Evolutionary conservation across 1,140 invertebrate genomes (phyloP), one percentile per base, ranked within the genome.

Genomic region (Papilio glaucus): DNA sequence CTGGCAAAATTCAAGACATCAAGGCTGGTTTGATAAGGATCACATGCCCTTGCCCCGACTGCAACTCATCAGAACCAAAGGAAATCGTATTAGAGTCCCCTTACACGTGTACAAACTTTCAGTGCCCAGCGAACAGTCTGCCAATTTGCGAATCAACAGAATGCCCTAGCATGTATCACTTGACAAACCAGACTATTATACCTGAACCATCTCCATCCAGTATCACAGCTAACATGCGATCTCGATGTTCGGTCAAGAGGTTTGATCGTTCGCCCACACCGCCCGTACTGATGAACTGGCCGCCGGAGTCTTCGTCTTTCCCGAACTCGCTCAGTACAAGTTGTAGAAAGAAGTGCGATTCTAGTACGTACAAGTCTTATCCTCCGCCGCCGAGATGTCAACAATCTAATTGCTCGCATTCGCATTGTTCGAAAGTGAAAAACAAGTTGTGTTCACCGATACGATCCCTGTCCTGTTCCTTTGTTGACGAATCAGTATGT

Each of bases 31-130:
- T 82, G 6, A 81, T 91, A 24, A 80, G 78, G 76, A 72, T 91
- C 0, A 83, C 70, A 0, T 91, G 89, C 12, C 89, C 89, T 0
- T 90, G 88, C 12, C 86, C 88, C 6, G 84, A 86, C 75, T 90
- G 88, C 60, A 72, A 77, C 0, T 80, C 75, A 8, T 37, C 62
- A 9, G 70, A 69, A 26, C 70, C 76, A 0, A 88, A 87, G 26
- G 80, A 83, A 65, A 33, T 77, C 4, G 6, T 78, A 21, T 49
- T 73, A 0, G 68, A 83, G 39, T 74, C 78, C 0, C 79, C 81
- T n/a, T 81, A 68, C 37, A 72, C 77, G 0, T 86, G 84, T 42
- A 73, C 63, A 18, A 82, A 83, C 24, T 39, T 69, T 7, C n/a
- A 76, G 61, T 85, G 84, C 24, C 83, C 84, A 0, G 81, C 79